phyloP scores from a whole-genome alignment of 2,113 vertebrate species.

The Chamaetylas fuelleborni region DNA sequence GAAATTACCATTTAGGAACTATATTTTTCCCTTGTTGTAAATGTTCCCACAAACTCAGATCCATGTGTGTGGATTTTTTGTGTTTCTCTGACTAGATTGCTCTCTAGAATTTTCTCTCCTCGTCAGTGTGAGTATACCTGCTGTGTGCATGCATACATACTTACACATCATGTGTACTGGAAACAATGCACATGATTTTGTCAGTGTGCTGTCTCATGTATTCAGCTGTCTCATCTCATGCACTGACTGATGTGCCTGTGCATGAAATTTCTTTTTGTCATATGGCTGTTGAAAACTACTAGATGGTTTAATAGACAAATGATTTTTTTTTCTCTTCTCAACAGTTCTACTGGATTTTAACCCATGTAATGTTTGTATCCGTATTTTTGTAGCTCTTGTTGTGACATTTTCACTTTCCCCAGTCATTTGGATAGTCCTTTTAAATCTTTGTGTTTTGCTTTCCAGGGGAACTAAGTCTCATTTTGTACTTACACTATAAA shows the following conservation, averaged over 20 bases:
- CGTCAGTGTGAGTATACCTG: background rate
- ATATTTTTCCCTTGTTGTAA: background rate
- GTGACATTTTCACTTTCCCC: background rate
- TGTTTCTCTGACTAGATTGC: constrained; percentile 39
- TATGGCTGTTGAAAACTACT: background rate
- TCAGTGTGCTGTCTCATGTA: background rate
- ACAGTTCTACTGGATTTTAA: background rate
- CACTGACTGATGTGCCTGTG: background rate
- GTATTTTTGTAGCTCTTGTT: background rate
- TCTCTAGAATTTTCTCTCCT: constrained; percentile 13
- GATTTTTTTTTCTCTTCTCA: background rate
- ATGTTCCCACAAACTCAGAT: background rate
- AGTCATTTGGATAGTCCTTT: background rate
- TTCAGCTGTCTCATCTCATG: background rate
- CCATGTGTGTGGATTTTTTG: background rate
- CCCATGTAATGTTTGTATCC: background rate
- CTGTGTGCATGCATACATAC: background rate
- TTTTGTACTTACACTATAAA: background rate
- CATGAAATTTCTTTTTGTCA: background rate
- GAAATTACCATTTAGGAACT: background rate
- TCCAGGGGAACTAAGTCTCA: background rate
- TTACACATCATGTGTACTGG: background rate
- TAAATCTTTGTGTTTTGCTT: background rate
- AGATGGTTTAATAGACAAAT: background rate
- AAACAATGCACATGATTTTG: background rate